These are phyloP conservation scores for Leptoteleia sp. DNA, from an alignment of 1,140 invertebrate genomes.

Conservation along the genomic window DNA sequence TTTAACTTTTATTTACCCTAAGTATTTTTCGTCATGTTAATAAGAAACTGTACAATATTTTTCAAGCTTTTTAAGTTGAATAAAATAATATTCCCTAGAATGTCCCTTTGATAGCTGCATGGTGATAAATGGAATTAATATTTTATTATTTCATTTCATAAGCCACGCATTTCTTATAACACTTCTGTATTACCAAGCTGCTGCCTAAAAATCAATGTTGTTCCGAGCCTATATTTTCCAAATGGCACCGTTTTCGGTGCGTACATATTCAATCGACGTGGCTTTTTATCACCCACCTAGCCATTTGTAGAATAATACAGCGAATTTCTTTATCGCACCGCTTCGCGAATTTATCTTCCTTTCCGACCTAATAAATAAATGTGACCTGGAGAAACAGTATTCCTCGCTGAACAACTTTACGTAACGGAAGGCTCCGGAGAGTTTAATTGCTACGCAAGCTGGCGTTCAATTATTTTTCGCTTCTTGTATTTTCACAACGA, in stretches of 20 bases:
- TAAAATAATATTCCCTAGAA: too few species aligned
- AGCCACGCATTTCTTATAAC: slow-evolving; percentile 9
- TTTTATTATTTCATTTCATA: too few species aligned
- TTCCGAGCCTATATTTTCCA: slow-evolving; percentile 28
- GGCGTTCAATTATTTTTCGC: neutral
- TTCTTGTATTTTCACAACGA: neutral
- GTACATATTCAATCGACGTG: slow-evolving; percentile 30
- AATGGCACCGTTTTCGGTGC: slow-evolving; percentile 18
- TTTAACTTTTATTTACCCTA: too few species aligned
- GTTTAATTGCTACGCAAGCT: neutral
- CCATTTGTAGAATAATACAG: slow-evolving; percentile 22
- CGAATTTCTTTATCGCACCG: neutral
- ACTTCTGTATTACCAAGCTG: slow-evolving; percentile 29
- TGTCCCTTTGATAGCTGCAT: too few species aligned
- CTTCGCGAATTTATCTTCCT: slow-evolving; percentile 17
- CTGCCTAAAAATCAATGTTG: slow-evolving; percentile 39
- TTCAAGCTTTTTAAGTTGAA: too few species aligned
- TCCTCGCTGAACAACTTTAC: slow-evolving; percentile 1
- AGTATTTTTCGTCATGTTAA: too few species aligned
- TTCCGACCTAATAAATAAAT: slow-evolving; percentile 18
- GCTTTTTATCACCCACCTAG: slow-evolving; percentile 30
- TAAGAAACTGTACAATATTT: too few species aligned
- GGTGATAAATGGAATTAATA: too few species aligned
- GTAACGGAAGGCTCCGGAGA: neutral
- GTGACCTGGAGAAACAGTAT: too few species aligned